Evolutionary conservation across 2,113 vertebrate species (phyloP).

Genomic region (Thermophis baileyi): DNA sequence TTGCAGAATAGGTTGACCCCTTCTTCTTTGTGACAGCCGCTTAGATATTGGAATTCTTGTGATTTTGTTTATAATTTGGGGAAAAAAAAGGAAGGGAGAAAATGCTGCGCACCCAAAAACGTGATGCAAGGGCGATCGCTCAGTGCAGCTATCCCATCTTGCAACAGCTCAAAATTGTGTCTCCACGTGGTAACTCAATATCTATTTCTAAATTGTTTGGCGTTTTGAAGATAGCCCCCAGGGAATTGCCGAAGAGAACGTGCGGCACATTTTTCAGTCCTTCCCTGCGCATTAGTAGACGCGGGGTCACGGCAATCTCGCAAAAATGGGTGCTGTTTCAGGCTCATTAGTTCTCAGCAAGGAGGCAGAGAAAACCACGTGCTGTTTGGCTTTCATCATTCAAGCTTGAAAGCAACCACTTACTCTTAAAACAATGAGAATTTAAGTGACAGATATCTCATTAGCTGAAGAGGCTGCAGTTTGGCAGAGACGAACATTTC

Average conservation of each 20-base stretch:
- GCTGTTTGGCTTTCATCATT: constrained; percentile 82
- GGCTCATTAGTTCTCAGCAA: constrained; percentile 81
- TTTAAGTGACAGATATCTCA: constrained; percentile 77
- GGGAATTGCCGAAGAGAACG: constrained; percentile 65
- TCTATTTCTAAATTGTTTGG: constrained; percentile 76
- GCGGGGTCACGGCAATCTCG: constrained; percentile 75
- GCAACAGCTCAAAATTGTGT: constrained; percentile 55
- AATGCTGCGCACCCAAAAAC: constrained; percentile 16
- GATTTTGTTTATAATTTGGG: neutral
- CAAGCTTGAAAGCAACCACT: constrained; percentile 81
- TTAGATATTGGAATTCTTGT: neutral
- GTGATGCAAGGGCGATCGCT: constrained; percentile 37
- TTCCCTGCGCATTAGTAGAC: constrained; percentile 72
- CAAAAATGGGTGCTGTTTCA: constrained; percentile 74
- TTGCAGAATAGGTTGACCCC: too few species aligned
- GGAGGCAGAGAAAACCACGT: constrained; percentile 73
- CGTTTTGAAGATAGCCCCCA: constrained; percentile 62
- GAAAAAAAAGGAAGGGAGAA: neutral
- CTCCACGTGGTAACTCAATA: constrained; percentile 69
- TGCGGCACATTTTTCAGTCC: constrained; percentile 68
- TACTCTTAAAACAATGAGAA: constrained; percentile 83
- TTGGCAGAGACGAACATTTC: constrained; percentile 62
- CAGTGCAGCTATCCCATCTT: constrained; percentile 58
- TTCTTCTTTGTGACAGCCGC: too few species aligned
- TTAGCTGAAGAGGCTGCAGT: constrained; percentile 65